These are phyloP conservation scores for Pelosia muscerda DNA, from an alignment of 2,888 invertebrate species.

Conservation along the genomic window DNA sequence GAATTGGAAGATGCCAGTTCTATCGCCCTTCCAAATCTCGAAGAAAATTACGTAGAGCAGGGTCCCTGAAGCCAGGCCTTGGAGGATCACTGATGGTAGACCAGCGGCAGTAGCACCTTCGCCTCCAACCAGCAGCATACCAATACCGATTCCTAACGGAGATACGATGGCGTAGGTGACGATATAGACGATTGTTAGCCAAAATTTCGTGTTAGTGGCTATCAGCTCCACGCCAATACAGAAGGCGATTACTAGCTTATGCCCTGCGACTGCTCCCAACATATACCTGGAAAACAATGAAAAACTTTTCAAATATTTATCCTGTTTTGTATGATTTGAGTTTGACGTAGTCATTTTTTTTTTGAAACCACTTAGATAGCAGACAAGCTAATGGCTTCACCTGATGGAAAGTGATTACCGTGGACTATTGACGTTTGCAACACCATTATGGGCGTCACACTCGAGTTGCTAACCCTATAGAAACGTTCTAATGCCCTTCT, in stretches of 20 bases:
- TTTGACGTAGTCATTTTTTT: too few species aligned
- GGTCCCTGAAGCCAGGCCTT: conserved; percentile 97
- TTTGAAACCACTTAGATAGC: too few species aligned
- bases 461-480: too few species aligned
- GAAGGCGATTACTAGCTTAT: conserved; percentile 95
- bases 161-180: conserved; percentile 93
- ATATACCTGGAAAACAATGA: conserved; percentile 87
- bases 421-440: too few species aligned
- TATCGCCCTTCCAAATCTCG: conserved; percentile 91
- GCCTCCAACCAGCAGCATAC: conserved; percentile 88
- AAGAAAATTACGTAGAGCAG: conserved; percentile 98
- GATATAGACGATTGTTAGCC: conserved; percentile 89
- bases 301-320: too few species aligned
- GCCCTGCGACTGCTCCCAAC: conserved; percentile 94
- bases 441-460: too few species aligned
- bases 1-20: conserved; percentile 89
- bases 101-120: conserved; percentile 86
- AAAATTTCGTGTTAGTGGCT: conserved; percentile 89
- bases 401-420: too few species aligned
- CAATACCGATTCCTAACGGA: conserved; percentile 92
- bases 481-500: too few species aligned
- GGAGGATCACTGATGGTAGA: conserved; percentile 89
- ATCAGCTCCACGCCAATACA: conserved; percentile 95
- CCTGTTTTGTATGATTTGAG: too few species aligned
- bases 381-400: too few species aligned